Conservation (phyloP, 2,113 vertebrate species). For the Nyctereutes procyonoides region DNA sequence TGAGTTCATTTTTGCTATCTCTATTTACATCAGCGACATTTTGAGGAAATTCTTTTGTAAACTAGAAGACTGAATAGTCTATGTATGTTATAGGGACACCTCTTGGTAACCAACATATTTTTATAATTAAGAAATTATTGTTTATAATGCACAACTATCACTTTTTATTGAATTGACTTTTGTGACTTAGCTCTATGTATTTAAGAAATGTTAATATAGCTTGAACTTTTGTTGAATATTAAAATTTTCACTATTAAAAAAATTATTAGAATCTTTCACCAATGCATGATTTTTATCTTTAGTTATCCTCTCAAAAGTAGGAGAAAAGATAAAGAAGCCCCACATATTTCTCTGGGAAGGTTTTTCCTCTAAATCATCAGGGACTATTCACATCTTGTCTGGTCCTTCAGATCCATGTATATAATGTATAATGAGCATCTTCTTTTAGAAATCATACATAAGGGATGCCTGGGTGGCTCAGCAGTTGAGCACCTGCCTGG, state of each 20-base stretch:
- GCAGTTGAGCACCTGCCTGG: too few species aligned
- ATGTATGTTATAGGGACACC: background rate
- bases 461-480: too few species aligned
- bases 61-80: background rate
- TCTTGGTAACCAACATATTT: background rate
- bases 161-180: background rate
- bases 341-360: background rate
- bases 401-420: background rate
- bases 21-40: background rate
- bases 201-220: background rate
- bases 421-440: background rate
- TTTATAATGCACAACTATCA: background rate
- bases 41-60: background rate
- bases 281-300: background rate
- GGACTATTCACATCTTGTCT: background rate
- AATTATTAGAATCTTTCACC: background rate
- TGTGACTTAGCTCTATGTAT: background rate
- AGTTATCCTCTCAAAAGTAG: background rate
- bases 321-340: background rate
- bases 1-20: background rate
- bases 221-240: background rate
- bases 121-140: background rate
- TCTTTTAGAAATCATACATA: background rate
- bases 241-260: background rate
- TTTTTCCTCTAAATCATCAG: background rate